phyloP scores from a whole-genome alignment of 2,113 vertebrate species.

The Microtus oregoni region DNA sequence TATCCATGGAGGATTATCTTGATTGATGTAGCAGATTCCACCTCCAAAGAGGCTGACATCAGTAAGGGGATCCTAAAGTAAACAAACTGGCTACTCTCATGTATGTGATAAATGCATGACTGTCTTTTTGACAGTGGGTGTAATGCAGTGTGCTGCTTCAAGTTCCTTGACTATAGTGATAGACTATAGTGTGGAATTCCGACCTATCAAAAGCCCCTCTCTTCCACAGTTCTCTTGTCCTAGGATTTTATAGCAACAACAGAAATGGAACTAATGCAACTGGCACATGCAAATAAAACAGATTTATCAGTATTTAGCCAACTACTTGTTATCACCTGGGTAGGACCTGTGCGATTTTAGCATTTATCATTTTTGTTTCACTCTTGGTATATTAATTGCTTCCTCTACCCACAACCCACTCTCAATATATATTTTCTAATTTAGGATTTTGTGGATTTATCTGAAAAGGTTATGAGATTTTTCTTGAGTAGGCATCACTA shows the following conservation, averaged over 20 bases:
- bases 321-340: not conserved
- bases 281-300: not conserved
- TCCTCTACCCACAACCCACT: rapidly evolving
- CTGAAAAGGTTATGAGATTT: not conserved
- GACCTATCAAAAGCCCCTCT: not conserved
- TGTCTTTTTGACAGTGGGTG: not conserved
- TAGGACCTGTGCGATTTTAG: not conserved
- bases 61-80: not conserved
- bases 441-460: not conserved
- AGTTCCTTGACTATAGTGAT: not conserved
- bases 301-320: not conserved
- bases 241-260: not conserved
- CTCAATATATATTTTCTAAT: not conserved
- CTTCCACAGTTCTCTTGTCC: too few species aligned
- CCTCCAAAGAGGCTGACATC: not conserved
- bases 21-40: not conserved
- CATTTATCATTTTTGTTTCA: not conserved
- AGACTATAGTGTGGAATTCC: not conserved
- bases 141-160: not conserved
- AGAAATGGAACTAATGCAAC: not conserved
- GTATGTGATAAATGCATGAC: not conserved
- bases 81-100: not conserved
- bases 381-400: not conserved
- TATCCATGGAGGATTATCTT: not conserved
- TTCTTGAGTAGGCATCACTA: not conserved